phyloP scores from a whole-genome alignment of 2,113 vertebrate genomes.

The Lepus europaeus region DNA sequence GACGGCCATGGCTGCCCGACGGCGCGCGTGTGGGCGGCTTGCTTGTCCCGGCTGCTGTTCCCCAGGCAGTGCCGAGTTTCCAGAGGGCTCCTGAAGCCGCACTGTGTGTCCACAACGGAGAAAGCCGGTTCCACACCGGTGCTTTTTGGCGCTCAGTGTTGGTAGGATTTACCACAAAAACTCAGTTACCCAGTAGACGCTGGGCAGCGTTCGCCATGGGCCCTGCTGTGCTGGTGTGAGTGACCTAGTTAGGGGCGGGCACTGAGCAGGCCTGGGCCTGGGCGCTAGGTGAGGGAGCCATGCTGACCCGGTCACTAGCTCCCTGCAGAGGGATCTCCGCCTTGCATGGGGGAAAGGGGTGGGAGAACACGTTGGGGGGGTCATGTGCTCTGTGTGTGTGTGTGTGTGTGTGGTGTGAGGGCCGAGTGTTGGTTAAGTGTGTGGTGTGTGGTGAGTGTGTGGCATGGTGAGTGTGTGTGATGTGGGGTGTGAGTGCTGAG shows the following conservation, averaged over 20 bases:
- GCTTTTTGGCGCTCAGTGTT: neutral
- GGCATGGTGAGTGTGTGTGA: neutral
- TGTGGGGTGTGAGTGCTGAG: neutral
- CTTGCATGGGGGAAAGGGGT: neutral
- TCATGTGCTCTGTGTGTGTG: too few relatives aligned
- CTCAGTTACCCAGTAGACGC: fast-evolving
- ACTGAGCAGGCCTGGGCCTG: neutral
- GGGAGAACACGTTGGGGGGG: too few relatives aligned
- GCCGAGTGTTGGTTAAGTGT: neutral
- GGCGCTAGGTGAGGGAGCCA: neutral
- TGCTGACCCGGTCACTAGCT: neutral
- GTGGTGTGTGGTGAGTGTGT: neutral
- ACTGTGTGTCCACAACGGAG: fast-evolving
- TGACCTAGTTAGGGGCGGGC: neutral
- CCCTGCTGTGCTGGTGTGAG: neutral
- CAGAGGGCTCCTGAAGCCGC: neutral
- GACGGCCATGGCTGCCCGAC: too few relatives aligned
- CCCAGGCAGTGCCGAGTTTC: neutral
- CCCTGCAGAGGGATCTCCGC: neutral
- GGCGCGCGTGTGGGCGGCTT: too few relatives aligned
- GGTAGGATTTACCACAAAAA: fast-evolving
- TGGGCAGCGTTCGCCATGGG: fast-evolving
- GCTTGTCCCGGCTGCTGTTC: neutral
- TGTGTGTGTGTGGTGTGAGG: too few relatives aligned
- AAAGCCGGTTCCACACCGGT: fast-evolving